Base-by-base conservation (phyloP, 2,888 invertebrate genomes). In the Chironomus tentans region DNA sequence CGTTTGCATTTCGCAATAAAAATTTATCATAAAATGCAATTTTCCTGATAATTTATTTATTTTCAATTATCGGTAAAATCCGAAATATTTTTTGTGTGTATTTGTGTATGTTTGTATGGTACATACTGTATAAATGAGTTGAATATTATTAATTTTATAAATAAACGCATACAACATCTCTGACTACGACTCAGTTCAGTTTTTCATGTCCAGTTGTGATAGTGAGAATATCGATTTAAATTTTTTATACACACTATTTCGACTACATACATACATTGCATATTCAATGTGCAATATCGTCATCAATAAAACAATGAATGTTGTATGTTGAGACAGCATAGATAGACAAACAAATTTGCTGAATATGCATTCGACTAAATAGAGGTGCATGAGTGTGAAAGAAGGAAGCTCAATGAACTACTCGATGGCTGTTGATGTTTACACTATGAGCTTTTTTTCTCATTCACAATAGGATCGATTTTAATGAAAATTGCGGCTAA, bases 31-130 rank as follows among this genome's bases (percentile, higher is more conserved):
- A 68, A 68, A 38, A 68, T 38, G 46, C 68, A 68, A 38, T 38
- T 28, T 68, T 68, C 65, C 15, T n/a, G 46, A 68, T 68, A 68
- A 68, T 68, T 68, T 68, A 68, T 68, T 68, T 68, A 68, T 28
- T 68, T 68, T 68, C 68, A 68, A 68, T 68, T 68, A 68, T 68
- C 21, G 46, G 38, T 65, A 65, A 56, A 56, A 56, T 56, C n/a
- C 56, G 18, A 56, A 56, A 56, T 56, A 18, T n/a, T n/a, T n/a
- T n/a, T n/a, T n/a, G n/a, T n/a, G n/a, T n/a, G n/a, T n/a, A n/a
- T 18, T 15, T 18, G 56, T 56, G 15, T 15, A 56, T 56, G n/a
- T 56, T 15, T 15, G 5, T 50, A n/a, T 50, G 50, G 15, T n/a
- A 56, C 56, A 56, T 15, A 50, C 50, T n/a, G 50, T 38, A 38